Evolutionary conservation across 2,888 invertebrate genomes (phyloP).

Genomic region (Drosophila paranaensis): DNA sequence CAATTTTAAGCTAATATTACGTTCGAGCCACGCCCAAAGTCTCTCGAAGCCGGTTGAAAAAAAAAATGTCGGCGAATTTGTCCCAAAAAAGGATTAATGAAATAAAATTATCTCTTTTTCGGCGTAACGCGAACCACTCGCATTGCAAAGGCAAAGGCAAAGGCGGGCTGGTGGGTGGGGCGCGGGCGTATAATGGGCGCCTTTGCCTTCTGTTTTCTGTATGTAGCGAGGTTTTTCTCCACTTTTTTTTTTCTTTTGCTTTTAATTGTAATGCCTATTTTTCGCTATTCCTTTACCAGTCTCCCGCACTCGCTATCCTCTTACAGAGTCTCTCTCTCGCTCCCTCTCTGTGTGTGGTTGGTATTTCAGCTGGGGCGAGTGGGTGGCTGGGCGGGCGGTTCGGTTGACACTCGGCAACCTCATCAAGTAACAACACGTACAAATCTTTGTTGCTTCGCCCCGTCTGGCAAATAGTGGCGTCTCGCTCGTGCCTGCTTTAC

Average conservation of each 20-base stretch:
- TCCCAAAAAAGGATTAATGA: constrained; percentile 84
- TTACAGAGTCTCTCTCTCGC: neutral
- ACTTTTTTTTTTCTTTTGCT: constrained; percentile 44
- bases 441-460: constrained; percentile 64
- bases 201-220: constrained; percentile 12
- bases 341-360: constrained; percentile 23
- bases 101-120: constrained; percentile 83
- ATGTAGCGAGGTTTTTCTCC: constrained; percentile 6
- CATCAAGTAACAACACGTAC: constrained; percentile 75
- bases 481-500: constrained; percentile 45
- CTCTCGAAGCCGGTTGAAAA: constrained; percentile 38
- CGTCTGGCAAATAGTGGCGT: constrained; percentile 38
- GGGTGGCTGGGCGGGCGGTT: neutral
- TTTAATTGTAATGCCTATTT: constrained; percentile 67
- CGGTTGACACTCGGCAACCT: constrained; percentile 40
- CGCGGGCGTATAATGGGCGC: constrained; percentile 7
- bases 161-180: neutral
- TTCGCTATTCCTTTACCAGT: constrained; percentile 21
- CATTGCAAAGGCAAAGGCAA: constrained; percentile 12
- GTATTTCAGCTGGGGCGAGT: constrained; percentile 9
- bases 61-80: constrained; percentile 68
- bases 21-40: constrained; percentile 72
- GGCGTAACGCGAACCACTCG: constrained; percentile 65
- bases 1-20: constrained; percentile 80
- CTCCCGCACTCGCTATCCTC: constrained; percentile 6